These are phyloP conservation scores for Polyommatus iphigenia DNA, from an alignment of 2,888 invertebrate genomes.

Conservation along the genomic window DNA sequence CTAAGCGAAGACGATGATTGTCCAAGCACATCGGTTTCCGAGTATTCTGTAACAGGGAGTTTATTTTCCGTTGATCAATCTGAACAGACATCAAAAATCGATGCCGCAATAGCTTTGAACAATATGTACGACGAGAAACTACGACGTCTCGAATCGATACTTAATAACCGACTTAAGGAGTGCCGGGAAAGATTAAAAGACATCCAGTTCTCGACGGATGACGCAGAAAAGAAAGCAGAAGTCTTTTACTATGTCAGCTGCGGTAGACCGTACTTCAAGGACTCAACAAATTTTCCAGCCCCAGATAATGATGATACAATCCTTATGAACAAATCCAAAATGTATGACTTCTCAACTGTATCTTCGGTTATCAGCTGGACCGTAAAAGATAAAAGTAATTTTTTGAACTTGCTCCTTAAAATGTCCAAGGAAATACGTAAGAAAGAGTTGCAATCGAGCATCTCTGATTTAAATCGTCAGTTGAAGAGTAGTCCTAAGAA, in stretches of 20 bases:
- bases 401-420: constrained; percentile 73
- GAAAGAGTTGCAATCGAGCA: constrained; percentile 48
- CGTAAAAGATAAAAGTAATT: constrained; percentile 75
- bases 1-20: constrained; percentile 46
- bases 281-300: constrained; percentile 71
- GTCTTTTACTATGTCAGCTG: constrained; percentile 59
- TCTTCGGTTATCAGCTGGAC: constrained; percentile 77
- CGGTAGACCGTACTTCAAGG: constrained; percentile 85
- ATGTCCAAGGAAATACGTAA: constrained; percentile 51
- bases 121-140: constrained; percentile 60
- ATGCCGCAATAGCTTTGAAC: constrained; percentile 60
- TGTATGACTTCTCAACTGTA: constrained; percentile 71
- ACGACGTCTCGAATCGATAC: constrained; percentile 53
- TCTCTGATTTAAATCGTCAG: constrained; percentile 48
- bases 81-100: constrained; percentile 48
- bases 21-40: constrained; percentile 39
- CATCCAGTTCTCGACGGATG: constrained; percentile 42
- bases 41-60: constrained; percentile 36
- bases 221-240: constrained; percentile 43
- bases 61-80: constrained; percentile 35
- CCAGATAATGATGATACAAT: constrained; percentile 82
- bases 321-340: constrained; percentile 56
- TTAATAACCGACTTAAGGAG: constrained; percentile 54
- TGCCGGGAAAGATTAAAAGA: constrained; percentile 56
- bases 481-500: constrained; percentile 38